Evolutionary conservation across 2,113 vertebrate species (phyloP), one percentile per base, ranked within the genome.

Genomic region (Nesogale talazaci): DNA sequence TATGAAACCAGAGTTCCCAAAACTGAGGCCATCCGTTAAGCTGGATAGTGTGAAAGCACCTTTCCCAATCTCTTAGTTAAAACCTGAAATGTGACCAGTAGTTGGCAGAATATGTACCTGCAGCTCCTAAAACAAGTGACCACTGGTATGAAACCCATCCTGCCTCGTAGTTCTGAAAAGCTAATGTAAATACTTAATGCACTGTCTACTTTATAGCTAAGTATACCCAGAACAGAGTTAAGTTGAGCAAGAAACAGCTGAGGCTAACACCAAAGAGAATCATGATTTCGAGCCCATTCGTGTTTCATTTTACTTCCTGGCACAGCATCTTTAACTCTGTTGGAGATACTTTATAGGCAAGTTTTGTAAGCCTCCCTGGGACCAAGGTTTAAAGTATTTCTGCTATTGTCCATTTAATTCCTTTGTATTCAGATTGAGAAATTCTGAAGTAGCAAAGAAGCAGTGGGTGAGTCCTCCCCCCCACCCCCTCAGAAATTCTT

Each of bases 231-330:
- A 74, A 83, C 83, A 29, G 34, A 75, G 42, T 83, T n/a, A 20
- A 79, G 27, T 57, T 89, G 85, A 94, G n/a, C 57, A 92, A 75
- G 75, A 85, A 91, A 77, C 36, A 92, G 17, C 29, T 56, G 22
- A 84, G 2, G 10, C 63, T 65, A n/a, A 61, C 61, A 77, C 23
- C 10, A 34, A 27, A 34, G 67, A 19, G 3, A 56, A 23, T 52
- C 27, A 22, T 74, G 89, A 88, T 63, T 56, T 77, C 59, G 3
- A 25, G 77, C 34, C 34, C 46, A 4, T 16, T 61, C 42, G 63
- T 42, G 15, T 74, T 69, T 82, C 38, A 15, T 12, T 40, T 70
- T 46, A 11, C 67, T 70, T 70, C 36, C 29, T 31, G 7, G 11
- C 61, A 59, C 3, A 52, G 16, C 3, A 31, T 90, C 69, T 78